Evolutionary conservation across 2,888 invertebrate species (phyloP), one percentile per base, ranked within the genome.

Genomic region (Abscondita cerata): DNA sequence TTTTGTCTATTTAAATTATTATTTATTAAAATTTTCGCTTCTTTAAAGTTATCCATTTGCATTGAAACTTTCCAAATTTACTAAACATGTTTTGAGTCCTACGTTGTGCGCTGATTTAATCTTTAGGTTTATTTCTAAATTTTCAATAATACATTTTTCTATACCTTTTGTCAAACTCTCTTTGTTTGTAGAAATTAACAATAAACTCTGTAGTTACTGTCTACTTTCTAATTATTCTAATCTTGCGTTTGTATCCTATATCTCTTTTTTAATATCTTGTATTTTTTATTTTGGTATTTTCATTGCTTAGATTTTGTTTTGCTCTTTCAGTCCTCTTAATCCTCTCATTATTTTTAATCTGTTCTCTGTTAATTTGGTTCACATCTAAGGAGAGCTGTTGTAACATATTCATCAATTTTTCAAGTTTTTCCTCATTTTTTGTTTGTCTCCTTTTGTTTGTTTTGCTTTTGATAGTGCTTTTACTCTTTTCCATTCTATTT

Each of bases 361-460:
- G 50, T 50, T 50, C 50, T 31, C 31, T 33, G n/a, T 16, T 50
- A 11, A 50, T 31, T 31, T 50, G 50, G 13, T 16, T 19, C 15
- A 50, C 33, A 19, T 50, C 31, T 50, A 50, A 8, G 20, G 50
- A 33, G 13, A 50, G 33, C 31, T 50, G 50, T 50, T 50, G 50
- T 12, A 50, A 16, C 31, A 50, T 50, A 15, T 50, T 34, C 33
- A 33, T 33, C n/a, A n/a, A 50, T 50, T 50, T 31, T 16, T 50
- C 50, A 13, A 33, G 20, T 50, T 50, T 34, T 31, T 50, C 50
- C 34, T 50, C 31, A 15, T 50, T n/a, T n/a, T n/a, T n/a, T n/a
- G n/a, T n/a, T n/a, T n/a, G n/a, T 50, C 13, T 33, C 9, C 15
- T 33, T 20, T 34, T 31, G 50, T 12, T 31, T 50, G 36, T 36